Evolutionary conservation across 2,888 invertebrate genomes (phyloP), one percentile per base, ranked within the genome.

Genomic region (Xestoiulus laeticollis): DNA sequence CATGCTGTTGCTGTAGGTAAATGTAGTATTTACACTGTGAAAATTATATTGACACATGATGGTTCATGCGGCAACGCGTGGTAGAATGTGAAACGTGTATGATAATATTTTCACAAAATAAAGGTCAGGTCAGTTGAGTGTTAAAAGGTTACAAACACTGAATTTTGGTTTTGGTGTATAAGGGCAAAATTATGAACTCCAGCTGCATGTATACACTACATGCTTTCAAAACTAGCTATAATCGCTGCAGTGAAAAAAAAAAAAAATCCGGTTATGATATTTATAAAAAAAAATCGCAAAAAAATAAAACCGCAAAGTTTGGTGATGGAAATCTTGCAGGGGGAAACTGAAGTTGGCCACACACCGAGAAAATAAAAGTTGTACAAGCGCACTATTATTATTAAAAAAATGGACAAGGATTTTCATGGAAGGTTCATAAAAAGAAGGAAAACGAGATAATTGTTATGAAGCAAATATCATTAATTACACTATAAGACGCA

Each of bases 371-470:
- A 59, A 59, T 59, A 22, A 59, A 22, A 78, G 26, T 14, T 26
- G 30, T 26, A 78, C 78, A 30, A 78, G 78, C 78, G 78, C 78
- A 14, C 78, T 78, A 78, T 78, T 78, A 78, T 78, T 78, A 78
- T 26, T 59, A 59, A 30, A 59, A 78, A 78, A 78, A 78, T 16
- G 16, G 30, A 78, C 30, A 78, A 14, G 30, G 78, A 78, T 78
- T 78, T 30, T 10, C 26, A 2, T 59, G 16, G 78, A 30, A 78
- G 78, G 78, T 78, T 78, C 78, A 78, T 78, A 78, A 78, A 78
- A 78, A 78, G 78, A 30, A 26, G 78, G 78, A 78, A 78, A 78
- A 78, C 78, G 30, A 78, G 78, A 78, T 78, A 78, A 78, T 78
- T 78, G 78, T 78, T 78, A 78, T 78, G 78, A 78, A 30, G 78